These are phyloP conservation scores for Campoplex nolae DNA, from an alignment of 2,888 invertebrate species.

Conservation along the genomic window DNA sequence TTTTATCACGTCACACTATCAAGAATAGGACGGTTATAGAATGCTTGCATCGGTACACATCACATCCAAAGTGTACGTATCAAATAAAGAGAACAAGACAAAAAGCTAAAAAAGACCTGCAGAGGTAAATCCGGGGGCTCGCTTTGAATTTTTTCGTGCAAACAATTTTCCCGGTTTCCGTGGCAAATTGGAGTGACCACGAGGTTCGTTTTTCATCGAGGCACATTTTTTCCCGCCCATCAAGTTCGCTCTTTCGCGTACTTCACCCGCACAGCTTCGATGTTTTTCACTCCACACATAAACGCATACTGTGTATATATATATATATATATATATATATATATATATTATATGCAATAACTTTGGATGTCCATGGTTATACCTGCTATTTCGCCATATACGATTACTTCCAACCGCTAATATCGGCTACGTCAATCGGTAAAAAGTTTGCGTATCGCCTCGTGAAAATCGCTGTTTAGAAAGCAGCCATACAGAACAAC, in stretches of 20 bases:
- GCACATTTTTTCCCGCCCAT: slow-evolving; percentile 34
- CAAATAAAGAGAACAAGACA: slow-evolving; percentile 20
- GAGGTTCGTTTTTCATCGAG: slow-evolving; percentile 45
- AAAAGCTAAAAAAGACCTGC: background rate
- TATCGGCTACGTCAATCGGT: slow-evolving; percentile 54
- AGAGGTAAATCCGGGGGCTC: slow-evolving; percentile 29
- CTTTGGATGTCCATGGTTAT: background rate
- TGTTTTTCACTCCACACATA: background rate
- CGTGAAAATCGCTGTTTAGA: slow-evolving; percentile 51
- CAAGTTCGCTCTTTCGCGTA: slow-evolving; percentile 38
- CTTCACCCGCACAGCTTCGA: background rate
- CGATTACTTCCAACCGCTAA: slow-evolving; percentile 15
- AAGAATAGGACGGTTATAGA: slow-evolving; percentile 41
- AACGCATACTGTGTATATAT: background rate
- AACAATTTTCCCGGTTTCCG: slow-evolving; percentile 64
- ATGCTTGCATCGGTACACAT: slow-evolving; percentile 30
- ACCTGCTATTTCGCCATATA: slow-evolving; percentile 6
- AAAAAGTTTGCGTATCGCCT: slow-evolving; percentile 45
- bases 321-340: background rate
- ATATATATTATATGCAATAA: background rate
- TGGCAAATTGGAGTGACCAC: slow-evolving; percentile 63
- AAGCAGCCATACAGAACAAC: slow-evolving; percentile 29
- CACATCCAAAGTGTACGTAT: slow-evolving; percentile 14
- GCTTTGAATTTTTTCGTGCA: slow-evolving; percentile 65
- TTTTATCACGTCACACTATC: slow-evolving; percentile 54